Base-by-base conservation (phyloP, 1,140 invertebrate genomes). In the Apocrypta bakeri region DNA sequence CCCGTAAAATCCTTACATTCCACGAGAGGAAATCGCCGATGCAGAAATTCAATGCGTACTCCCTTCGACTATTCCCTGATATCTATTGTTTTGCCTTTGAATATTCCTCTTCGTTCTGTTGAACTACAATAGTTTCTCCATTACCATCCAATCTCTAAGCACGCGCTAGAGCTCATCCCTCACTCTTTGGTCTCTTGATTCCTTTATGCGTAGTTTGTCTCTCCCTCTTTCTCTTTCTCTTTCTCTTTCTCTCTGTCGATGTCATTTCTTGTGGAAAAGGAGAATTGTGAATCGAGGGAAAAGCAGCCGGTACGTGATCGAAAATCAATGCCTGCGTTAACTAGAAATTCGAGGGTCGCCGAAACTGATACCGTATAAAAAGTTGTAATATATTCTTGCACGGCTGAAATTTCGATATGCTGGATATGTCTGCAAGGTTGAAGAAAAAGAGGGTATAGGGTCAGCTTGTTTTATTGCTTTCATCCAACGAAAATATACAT, bases 51-150 rank as follows among this genome's bases (percentile, higher is more conserved):
- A 63, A 73, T 64, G 33, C 72, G 25, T 75, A 48, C 68, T 48
- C 63, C 25, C 24, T 29, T 24, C 12, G 17, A 48, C 25, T 29
- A 77, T 81, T 75, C 11, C 8, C 27, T 56, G 24, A 27, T 71
- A 71, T 12, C 66, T 29, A 77, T 82, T 82, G 74, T 77, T 71
- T 77, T 25, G 25, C 24, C 63, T 75, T 61, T 76, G 56, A 69
- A 77, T 77, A 63, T 76, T 77, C n/a, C 25, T 31, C 25, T n/a
- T 24, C 31, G 68, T 8, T 68, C 25, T 68, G 17, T 61, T 63
- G 8, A 0, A 25, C 9, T 14, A 40, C 27, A 72, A 25, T 64
- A 73, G n/a, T 80, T 68, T 33, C 40, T 21, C 33, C 17, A 75
- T 68, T 66, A 56, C 21, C 37, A 66, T 81, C 48, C 29, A 81